Evolutionary conservation across 2,797 vertebrate species (phyloP).

Genomic region (Poliocrania exsul): DNA sequence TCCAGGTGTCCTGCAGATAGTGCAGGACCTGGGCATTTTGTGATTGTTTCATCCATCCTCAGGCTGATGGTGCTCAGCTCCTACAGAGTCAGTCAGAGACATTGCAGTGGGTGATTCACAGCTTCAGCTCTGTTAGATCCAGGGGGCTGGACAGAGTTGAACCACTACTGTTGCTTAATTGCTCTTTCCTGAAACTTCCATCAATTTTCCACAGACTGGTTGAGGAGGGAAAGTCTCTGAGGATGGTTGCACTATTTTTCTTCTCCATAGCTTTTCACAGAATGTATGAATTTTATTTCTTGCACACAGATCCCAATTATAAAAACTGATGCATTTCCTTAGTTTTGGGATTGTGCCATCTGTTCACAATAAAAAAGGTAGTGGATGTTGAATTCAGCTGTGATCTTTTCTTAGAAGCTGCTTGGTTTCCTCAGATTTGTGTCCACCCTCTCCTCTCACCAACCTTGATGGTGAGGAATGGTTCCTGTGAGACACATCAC

Average conservation of each 20-base stretch:
- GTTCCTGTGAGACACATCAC: background rate
- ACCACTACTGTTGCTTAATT: background rate
- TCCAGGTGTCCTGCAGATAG: background rate
- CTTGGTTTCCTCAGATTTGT: background rate
- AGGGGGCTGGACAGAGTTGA: background rate
- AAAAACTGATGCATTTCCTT: background rate
- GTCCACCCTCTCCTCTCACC: background rate
- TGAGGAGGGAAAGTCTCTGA: background rate
- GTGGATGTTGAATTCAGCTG: background rate
- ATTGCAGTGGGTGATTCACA: background rate
- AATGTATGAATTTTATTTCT: background rate
- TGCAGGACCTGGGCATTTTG: fast-evolving
- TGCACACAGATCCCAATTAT: background rate
- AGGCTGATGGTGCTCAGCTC: background rate
- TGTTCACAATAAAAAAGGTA: background rate
- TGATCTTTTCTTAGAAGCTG: background rate
- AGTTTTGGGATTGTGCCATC: background rate
- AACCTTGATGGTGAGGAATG: background rate
- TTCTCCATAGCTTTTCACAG: background rate
- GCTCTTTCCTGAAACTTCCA: background rate
- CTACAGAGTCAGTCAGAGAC: background rate
- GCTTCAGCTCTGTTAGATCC: background rate
- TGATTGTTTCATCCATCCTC: background rate
- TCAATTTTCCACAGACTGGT: background rate
- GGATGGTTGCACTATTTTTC: background rate